Base-by-base conservation (phyloP, 2,888 invertebrate species). In the Oscheius sp. region DNA sequence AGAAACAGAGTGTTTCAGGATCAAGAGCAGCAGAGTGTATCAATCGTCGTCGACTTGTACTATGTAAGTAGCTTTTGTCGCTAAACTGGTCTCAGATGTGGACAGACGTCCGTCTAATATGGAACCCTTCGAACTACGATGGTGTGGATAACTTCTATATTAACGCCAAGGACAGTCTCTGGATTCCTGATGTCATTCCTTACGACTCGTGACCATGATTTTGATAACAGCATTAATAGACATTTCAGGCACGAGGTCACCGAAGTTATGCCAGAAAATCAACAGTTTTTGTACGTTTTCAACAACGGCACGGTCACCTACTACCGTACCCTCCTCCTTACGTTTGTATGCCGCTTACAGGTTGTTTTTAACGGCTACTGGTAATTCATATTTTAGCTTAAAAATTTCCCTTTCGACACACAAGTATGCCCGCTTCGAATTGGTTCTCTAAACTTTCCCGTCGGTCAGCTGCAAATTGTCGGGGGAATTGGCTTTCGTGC, bases 181-280 rank as follows among this genome's bases (percentile, higher is more conserved):
- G 58, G 58, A 11, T 58, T 11, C 58, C 58, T 2, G 58, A 58
- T 29, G 58, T 33, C 33, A n/a, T 58, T 11, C 58, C 58, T 2
- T 58, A 5, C 11, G 58, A 58, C 58, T 29, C 21, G 11, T 58
- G n/a, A 33, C 11, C 29, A 3, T 29, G n/a, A 11, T 29, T 3
- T 11, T 21, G 21, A 21, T 21, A 21, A 21, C 21, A 21, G 21
- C 21, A 21, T 21, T 21, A 21, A 21, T 21, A 21, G 21, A 21
- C 21, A 21, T 21, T 21, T 21, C 21, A 21, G 21, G 21, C 21
- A 21, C 21, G 21, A 21, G 21, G 21, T 21, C 21, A 21, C 21
- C 21, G 11, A 5, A 3, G 11, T 32, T 2, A 32, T 58, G n/a
- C 58, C 58, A 29, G 58, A 58, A 29, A 32, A 58, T 2, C 7